Conservation (phyloP, 2,888 invertebrate genomes). For the Ennomos erosarius region DNA sequence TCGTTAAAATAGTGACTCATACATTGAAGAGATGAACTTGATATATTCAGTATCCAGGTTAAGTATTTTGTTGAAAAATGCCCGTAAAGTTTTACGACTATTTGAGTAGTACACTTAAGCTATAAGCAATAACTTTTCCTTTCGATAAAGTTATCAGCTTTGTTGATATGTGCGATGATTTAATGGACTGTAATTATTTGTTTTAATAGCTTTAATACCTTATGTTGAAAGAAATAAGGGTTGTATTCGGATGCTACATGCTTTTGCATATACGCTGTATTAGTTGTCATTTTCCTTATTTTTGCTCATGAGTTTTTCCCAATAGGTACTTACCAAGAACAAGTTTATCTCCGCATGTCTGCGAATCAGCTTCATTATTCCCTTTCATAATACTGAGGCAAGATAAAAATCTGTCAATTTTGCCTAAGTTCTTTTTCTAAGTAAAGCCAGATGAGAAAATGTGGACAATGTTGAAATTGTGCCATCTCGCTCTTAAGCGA, state of each 20-base stretch:
- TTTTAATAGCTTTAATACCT: too few species aligned
- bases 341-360: background rate
- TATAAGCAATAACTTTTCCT: conserved; percentile 40
- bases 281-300: too few species aligned
- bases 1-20: conserved; percentile 28
- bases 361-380: conserved; percentile 3
- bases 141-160: conserved; percentile 36
- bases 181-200: background rate
- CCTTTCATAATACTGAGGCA: conserved; percentile 7
- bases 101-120: conserved; percentile 34
- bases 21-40: conserved; percentile 20
- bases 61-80: conserved; percentile 35
- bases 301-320: too few species aligned
- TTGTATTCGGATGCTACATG: too few species aligned
- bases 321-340: too few species aligned
- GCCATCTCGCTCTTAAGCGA: conserved; percentile 56
- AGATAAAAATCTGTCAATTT: conserved; percentile 5
- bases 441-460: conserved; percentile 60
- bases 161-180: conserved; percentile 26
- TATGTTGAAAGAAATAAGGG: too few species aligned
- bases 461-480: conserved; percentile 69
- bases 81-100: conserved; percentile 37
- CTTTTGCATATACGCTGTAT: too few species aligned
- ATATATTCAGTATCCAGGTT: conserved; percentile 33
- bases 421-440: conserved; percentile 38